Evolutionary conservation across 1,140 invertebrate species (phyloP), one percentile per base, ranked within the genome.

Genomic region (Heterodera carotae): DNA sequence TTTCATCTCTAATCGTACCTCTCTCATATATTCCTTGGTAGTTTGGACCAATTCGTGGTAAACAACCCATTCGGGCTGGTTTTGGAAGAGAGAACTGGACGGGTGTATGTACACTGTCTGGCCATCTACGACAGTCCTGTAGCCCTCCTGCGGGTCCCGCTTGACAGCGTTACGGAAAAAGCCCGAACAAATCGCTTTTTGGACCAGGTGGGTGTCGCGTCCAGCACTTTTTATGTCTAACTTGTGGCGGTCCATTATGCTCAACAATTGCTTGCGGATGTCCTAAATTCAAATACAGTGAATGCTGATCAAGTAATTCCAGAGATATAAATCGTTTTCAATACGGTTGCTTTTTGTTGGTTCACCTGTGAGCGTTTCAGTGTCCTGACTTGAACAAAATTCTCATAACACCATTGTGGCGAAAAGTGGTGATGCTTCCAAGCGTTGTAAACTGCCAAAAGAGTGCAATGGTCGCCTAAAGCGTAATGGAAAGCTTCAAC

Each of bases 361-460:
- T 60, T 22, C 68, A 84, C 83, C 69, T 85, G 96, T 0, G 97
- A 95, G 72, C 96, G 90, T 89, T 98, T 98, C 43, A 99, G 88
- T 0, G 96, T 98, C 29, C 97, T 89, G 39, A 96, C 95, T 90
- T 99, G 97, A 8, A 99, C 94, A 89, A 99, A 99, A 89, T 99
- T 99, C 88, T 99, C 97, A 87, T 97, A 98, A 88, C 97, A 99
- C 97, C 97, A 99, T 0, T 95, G 94, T 88, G 95, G 97, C 1
- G 94, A 96, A 89, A 98, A 98, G 88, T 98, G 97, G 88, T 98
- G 98, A 86, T 98, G 98, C 86, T 95, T 95, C 97, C 97, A 99
- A 31, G 96, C 96, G 87, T 99, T 99, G 88, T 98, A 99, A 3
- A 99, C 96, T 0, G 96, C 94, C n/a, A 99, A 88, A 15, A 99